Evolutionary conservation across 1,140 invertebrate species (phyloP), one percentile per base, ranked within the genome.

Genomic region (Archegozetes longisetosus): DNA sequence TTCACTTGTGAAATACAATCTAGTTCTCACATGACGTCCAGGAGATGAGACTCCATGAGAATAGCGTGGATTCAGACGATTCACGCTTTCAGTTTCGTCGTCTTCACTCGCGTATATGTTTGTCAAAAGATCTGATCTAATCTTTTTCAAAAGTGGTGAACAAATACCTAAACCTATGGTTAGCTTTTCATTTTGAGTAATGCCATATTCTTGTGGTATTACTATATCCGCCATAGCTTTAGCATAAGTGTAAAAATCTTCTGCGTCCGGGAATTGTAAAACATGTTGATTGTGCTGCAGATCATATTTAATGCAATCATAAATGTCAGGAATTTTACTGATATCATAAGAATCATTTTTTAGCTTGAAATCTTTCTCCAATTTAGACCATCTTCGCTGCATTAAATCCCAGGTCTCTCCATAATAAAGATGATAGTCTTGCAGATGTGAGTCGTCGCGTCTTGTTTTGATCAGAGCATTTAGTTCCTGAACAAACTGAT

Each of bases 301-400:
- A 75, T 99, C 95, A 70, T 95, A 98, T 69, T 98, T 98, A 65
- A 98, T 98, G 70, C 94, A 98, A 75, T 99, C 96, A 70, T 98
- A 99, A 64, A 99, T 98, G 72, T 98, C 96, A 0, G 96, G 95
- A 62, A 99, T 93, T 76, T 99, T 99, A 0, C 91, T 96, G 64
- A 98, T 98, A 70, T 98, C 95, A 75, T 90, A 99, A 20, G 53
- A 54, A 61, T 86, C 88, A 63, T 74, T 77, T 73, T 95, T 96
- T 0, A 85, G 85, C 66, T 84, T 88, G 69, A 98, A 99, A 72
- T 99, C 96, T 72, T 98, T 97, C 68, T 98, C 90, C 53, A 99
- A 86, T 74, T 99, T 99, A 6, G 88, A 85, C 96, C 96, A 99
- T 46, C 96, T 79, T 27, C 95, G 77, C 17, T 91, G 88, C 85